Conservation (phyloP, 1,140 invertebrate species). For the Sinella curviseta region DNA sequence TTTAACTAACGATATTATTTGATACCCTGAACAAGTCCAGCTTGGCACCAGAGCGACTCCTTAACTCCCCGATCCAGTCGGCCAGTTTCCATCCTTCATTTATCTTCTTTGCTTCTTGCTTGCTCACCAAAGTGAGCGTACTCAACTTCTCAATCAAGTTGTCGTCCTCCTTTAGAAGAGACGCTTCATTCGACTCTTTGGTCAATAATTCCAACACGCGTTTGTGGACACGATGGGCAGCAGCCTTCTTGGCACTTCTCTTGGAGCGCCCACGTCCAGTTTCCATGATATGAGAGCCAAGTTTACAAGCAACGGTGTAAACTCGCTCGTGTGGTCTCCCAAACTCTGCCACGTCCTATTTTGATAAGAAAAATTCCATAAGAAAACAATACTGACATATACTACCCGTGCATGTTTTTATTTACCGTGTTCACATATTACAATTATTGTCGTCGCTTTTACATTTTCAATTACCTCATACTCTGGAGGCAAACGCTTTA, state of each 20-base stretch:
- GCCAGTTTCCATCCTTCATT: conserved; percentile 16
- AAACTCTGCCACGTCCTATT: conserved; percentile 28
- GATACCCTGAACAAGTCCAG: conserved; percentile 34
- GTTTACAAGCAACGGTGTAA: conserved; percentile 35
- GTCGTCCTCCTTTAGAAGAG: conserved; percentile 35
- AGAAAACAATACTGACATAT: not conserved
- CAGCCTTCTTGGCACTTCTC: conserved; percentile 44
- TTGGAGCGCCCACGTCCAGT: conserved; percentile 38
- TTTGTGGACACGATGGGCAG: conserved; percentile 39
- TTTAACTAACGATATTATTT: not conserved
- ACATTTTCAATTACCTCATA: conserved; percentile 35
- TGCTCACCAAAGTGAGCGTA: conserved; percentile 2
- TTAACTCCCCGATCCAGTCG: conserved; percentile 17
- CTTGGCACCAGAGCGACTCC: conserved; percentile 21
- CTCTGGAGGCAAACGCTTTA: conserved; percentile 36
- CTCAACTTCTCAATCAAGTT: conserved; percentile 32
- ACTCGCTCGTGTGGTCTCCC: conserved; percentile 43
- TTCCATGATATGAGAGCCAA: conserved; percentile 30
- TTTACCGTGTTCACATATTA: too few species aligned
- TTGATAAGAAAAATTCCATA: not conserved
- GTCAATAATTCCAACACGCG: conserved; percentile 32
- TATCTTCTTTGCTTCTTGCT: conserved; percentile 25
- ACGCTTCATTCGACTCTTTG: conserved; percentile 26
- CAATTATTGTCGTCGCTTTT: too few species aligned
- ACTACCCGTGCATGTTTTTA: too few species aligned